Percentiles rank a stretch among this genome's conserved stretches.
Evolutionary conservation across 1,140 invertebrate genomes (phyloP).

Genomic region (Berghia stephanieae): DNA sequence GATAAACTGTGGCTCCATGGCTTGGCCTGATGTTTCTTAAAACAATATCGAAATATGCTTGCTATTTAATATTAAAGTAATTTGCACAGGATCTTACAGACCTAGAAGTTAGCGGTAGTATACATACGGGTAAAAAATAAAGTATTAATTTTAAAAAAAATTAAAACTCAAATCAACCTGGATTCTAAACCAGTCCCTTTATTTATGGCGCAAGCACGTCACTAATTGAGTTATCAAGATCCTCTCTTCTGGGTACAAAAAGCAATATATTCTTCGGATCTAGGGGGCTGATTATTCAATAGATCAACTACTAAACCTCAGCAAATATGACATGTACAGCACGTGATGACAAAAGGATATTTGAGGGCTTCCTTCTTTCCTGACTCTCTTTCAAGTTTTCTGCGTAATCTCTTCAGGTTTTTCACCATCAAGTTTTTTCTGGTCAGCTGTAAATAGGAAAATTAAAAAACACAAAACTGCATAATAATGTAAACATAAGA

Average conservation of each 20-base stretch:
- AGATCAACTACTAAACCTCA: slow-evolving; percentile 59
- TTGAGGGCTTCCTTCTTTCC: slow-evolving; percentile 55
- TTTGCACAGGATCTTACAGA: too few relatives aligned
- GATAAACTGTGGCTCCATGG: too few relatives aligned
- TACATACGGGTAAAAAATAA: too few relatives aligned
- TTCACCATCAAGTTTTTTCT: slow-evolving; percentile 68
- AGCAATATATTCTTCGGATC: neutral
- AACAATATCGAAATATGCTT: too few relatives aligned
- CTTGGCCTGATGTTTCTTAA: too few relatives aligned
- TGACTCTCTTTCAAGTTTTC: slow-evolving; percentile 59
- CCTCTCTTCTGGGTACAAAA: neutral
- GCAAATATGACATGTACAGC: slow-evolving; percentile 15
- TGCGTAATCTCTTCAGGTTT: slow-evolving; percentile 65
- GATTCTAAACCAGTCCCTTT: too few relatives aligned
- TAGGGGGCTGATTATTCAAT: neutral
- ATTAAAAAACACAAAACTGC: neutral
- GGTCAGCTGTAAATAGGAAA: slow-evolving; percentile 53
- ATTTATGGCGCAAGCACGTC: too few relatives aligned
- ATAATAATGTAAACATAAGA: neutral
- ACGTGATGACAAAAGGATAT: slow-evolving; percentile 39
- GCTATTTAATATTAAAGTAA: too few relatives aligned
- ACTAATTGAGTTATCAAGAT: neutral
- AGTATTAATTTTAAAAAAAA: too few relatives aligned
- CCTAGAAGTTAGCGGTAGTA: too few relatives aligned
- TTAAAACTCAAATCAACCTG: too few relatives aligned